phyloP scores from a whole-genome alignment of 1,140 invertebrate genomes.

The Atta texana region DNA sequence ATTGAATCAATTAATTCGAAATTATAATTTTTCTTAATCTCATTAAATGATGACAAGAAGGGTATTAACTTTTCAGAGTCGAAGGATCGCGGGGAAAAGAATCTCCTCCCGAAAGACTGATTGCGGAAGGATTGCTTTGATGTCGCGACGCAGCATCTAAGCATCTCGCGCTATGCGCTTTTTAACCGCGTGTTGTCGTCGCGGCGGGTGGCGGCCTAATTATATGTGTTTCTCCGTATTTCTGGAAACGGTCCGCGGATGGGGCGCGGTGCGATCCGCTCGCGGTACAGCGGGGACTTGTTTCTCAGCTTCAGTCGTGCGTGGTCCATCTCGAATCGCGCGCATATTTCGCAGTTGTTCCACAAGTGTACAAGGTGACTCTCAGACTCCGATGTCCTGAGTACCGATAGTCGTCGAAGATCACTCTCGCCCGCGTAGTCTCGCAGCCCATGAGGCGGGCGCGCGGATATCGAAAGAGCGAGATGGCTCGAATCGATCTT shows the following conservation, averaged over 20 bases:
- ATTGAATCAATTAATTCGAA: background rate
- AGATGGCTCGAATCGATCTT: slow-evolving; percentile 47
- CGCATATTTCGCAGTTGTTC: slow-evolving; percentile 71
- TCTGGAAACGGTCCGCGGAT: slow-evolving; percentile 83
- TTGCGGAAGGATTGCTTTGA: background rate
- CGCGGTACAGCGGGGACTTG: slow-evolving; percentile 60
- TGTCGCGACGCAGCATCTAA: background rate
- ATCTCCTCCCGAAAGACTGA: background rate
- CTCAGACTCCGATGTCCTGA: background rate
- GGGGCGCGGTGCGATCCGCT: slow-evolving; percentile 70
- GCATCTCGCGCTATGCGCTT: slow-evolving; percentile 29
- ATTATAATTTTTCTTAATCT: background rate
- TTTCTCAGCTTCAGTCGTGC: slow-evolving; percentile 81
- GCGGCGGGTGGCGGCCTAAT: slow-evolving; percentile 76
- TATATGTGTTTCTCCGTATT: slow-evolving; percentile 84
- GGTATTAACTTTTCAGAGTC: background rate
- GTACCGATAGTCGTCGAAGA: background rate
- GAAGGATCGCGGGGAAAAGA: background rate
- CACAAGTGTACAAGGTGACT: slow-evolving; percentile 1
- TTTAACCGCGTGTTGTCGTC: slow-evolving; percentile 34
- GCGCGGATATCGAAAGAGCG: slow-evolving; percentile 55
- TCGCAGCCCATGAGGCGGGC: slow-evolving; percentile 60
- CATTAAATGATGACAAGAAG: background rate
- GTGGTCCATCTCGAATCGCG: slow-evolving; percentile 81
- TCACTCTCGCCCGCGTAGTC: slow-evolving; percentile 2